Conservation (phyloP, 2,797 vertebrate genomes). For the Gastrophryne carolinensis region DNA sequence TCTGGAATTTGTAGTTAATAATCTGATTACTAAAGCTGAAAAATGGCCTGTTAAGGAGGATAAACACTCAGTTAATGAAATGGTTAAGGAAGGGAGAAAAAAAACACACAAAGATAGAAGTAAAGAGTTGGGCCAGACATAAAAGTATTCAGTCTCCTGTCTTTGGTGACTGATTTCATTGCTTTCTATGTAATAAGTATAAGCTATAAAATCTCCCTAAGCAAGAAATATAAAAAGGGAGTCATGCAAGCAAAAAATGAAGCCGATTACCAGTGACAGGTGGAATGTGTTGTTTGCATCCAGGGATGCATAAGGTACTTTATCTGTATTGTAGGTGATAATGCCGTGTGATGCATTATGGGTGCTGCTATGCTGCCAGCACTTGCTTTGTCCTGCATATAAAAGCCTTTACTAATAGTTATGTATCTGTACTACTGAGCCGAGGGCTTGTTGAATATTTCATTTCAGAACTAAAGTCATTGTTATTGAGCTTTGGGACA, state of each 20-base stretch:
- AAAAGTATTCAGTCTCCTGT: not conserved
- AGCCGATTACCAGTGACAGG: conserved; percentile 19
- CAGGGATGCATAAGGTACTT: conserved; percentile 8
- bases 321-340: conserved; percentile 13
- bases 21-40: too few relatives aligned
- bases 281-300: conserved; percentile 26
- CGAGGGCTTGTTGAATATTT: too few relatives aligned
- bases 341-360: not conserved
- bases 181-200: not conserved
- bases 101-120: conserved; percentile 7
- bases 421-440: too few relatives aligned
- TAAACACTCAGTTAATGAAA: too few relatives aligned
- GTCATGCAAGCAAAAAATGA: conserved; percentile 35
- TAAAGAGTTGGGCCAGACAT: conserved; percentile 15
- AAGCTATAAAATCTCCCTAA: conserved; percentile 23
- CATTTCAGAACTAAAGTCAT: too few relatives aligned
- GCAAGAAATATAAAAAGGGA: conserved; percentile 17
- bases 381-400: too few relatives aligned
- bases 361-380: not conserved
- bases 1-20: too few relatives aligned
- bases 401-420: too few relatives aligned
- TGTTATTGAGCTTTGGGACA: too few relatives aligned
- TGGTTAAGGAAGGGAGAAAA: too few relatives aligned
- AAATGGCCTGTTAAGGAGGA: too few relatives aligned
- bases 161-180: conserved; percentile 22